A percentile compares a stretch with the other conserved stretches of the same genome.
Conservation (phyloP, 2,888 invertebrate species). For the Lutraria lutraria region DNA sequence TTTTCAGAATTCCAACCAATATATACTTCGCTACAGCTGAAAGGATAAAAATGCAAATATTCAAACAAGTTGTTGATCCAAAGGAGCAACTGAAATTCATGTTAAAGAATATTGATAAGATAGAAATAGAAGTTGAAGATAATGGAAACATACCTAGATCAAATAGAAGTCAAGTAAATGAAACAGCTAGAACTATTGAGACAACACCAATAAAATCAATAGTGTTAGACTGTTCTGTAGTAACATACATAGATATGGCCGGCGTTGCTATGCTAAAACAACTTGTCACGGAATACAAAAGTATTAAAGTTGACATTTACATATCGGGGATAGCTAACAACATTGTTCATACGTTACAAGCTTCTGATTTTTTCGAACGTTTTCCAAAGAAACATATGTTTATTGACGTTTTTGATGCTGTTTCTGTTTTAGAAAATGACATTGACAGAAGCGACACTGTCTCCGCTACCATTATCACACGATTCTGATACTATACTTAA, state of each 20-base stretch:
- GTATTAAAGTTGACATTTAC: slow-evolving; percentile 25
- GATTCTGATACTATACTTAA: too few relatives aligned
- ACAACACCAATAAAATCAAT: neutral
- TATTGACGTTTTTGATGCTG: slow-evolving; percentile 40
- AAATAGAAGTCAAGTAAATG: neutral
- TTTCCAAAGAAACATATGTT: slow-evolving; percentile 22
- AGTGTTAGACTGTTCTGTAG: neutral
- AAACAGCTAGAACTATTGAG: neutral
- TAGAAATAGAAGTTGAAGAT: neutral
- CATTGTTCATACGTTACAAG: neutral
- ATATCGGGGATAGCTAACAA: neutral
- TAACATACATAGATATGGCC: slow-evolving; percentile 75
- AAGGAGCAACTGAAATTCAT: neutral
- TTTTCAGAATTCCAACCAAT: slow-evolving; percentile 58
- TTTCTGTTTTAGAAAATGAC: neutral
- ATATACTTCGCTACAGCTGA: slow-evolving; percentile 67
- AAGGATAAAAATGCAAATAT: slow-evolving; percentile 58
- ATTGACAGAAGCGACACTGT: too few relatives aligned
- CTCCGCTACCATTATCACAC: too few relatives aligned
- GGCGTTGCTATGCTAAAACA: slow-evolving; percentile 74
- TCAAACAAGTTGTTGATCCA: slow-evolving; percentile 46
- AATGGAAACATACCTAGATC: neutral
- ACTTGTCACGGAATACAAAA: slow-evolving; percentile 59
- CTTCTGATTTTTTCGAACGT: slow-evolving; percentile 22
- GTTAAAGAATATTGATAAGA: too few relatives aligned